Evolutionary conservation across 2,113 vertebrate genomes (phyloP).

Genomic region (Pandion haliaetus): DNA sequence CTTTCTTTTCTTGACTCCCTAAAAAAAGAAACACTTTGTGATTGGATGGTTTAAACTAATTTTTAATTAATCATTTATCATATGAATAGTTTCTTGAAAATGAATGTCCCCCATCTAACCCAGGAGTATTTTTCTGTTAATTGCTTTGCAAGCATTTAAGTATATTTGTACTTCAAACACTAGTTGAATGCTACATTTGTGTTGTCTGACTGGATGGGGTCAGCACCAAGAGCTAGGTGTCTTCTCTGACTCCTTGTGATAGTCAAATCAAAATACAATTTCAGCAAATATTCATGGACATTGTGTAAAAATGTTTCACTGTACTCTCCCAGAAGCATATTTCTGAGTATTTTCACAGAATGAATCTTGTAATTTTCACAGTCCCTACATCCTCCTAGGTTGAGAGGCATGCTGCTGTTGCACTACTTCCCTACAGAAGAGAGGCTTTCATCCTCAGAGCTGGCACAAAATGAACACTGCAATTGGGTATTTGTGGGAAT

Average conservation of each 20-base stretch:
- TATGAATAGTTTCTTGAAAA: neutral
- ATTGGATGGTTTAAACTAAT: neutral
- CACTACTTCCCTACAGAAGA: neutral
- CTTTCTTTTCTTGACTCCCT: neutral
- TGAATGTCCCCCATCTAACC: neutral
- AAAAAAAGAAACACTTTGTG: neutral
- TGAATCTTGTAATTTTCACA: neutral
- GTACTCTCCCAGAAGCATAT: neutral
- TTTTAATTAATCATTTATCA: neutral
- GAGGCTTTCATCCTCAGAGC: neutral
- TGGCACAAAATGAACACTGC: neutral
- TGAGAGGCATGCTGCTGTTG: neutral
- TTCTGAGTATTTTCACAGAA: neutral
- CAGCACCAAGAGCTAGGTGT: neutral
- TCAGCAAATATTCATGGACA: neutral
- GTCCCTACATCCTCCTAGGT: neutral
- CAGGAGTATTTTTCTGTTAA: neutral
- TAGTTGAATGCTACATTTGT: neutral
- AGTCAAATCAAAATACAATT: neutral
- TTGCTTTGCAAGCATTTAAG: neutral
- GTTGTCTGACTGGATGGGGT: neutral
- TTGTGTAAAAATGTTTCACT: neutral
- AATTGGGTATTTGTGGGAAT: neutral
- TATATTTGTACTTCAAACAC: neutral
- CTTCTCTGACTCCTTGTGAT: neutral